These are phyloP conservation scores for Siniperca chuatsi DNA, from an alignment of 2,113 vertebrate genomes.

Conservation along the genomic window DNA sequence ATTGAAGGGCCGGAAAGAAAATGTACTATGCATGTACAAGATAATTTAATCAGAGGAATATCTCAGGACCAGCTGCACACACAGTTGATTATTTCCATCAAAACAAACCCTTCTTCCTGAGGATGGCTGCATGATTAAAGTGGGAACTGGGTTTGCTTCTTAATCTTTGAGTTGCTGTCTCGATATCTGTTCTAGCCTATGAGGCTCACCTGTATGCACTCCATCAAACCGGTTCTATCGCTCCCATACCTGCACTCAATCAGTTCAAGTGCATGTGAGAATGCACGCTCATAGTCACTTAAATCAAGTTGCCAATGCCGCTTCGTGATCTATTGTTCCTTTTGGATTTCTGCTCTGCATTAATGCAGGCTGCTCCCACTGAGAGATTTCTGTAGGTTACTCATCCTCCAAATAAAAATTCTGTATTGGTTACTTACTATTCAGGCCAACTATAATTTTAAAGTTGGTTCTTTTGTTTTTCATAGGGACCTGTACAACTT, in stretches of 20 bases:
- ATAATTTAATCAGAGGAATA: constrained; percentile 64
- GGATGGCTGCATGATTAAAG: constrained; percentile 54
- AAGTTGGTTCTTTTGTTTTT: constrained; percentile 42
- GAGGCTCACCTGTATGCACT: constrained; percentile 45
- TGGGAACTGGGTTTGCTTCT: constrained; percentile 33
- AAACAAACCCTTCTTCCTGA: constrained; percentile 25
- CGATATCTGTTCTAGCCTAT: constrained; percentile 14
- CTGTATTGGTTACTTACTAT: constrained; percentile 48
- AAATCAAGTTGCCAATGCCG: constrained; percentile 25
- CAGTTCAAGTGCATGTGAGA: constrained; percentile 47
- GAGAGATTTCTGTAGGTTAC: constrained; percentile 39
- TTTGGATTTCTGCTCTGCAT: constrained; percentile 44
- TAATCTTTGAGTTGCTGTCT: constrained; percentile 22
- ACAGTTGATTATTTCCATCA: constrained; percentile 38
- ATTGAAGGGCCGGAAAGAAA: constrained; percentile 55
- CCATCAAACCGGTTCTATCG: constrained; percentile 40
- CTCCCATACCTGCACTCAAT: constrained; percentile 53
- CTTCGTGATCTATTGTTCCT: constrained; percentile 13
- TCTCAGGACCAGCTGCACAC: constrained; percentile 48
- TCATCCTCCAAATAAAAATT: constrained; percentile 27
- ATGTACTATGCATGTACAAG: constrained; percentile 28
- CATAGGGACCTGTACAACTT: background rate
- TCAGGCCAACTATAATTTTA: constrained; percentile 34
- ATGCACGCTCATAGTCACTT: constrained; percentile 47
- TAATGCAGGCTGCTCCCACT: constrained; percentile 26